Conservation (phyloP, 2,797 vertebrate genomes). For the Rhynchotus rufescens region DNA sequence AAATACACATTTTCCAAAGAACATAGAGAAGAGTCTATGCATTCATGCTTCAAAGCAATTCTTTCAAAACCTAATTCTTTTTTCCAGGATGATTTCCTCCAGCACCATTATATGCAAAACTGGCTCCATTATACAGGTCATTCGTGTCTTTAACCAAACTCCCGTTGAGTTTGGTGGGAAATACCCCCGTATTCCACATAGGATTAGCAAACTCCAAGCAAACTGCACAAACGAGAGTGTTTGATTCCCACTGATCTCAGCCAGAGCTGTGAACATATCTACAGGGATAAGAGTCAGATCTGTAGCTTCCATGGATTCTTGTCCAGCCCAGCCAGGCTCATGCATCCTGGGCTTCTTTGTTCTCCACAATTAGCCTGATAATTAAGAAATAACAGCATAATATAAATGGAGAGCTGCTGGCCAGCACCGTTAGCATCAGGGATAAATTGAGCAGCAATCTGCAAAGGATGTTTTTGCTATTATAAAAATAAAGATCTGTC, state of each 20-base stretch:
- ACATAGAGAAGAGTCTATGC: neutral
- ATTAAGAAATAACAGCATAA: slow-evolving; percentile 78
- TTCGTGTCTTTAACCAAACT: slow-evolving; percentile 18
- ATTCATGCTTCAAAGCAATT: neutral
- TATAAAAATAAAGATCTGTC: slow-evolving; percentile 84
- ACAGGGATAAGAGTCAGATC: neutral
- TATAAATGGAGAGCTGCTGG: slow-evolving; percentile 71
- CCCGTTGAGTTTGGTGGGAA: neutral
- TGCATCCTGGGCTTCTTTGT: slow-evolving; percentile 18
- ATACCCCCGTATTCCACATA: neutral
- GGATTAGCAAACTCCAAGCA: neutral
- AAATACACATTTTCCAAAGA: neutral
- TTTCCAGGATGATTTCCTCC: neutral
- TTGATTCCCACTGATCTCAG: slow-evolving; percentile 13
- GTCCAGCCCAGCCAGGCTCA: slow-evolving; percentile 52
- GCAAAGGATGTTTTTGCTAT: slow-evolving; percentile 81
- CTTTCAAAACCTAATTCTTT: neutral
- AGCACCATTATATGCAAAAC: slow-evolving; percentile 20
- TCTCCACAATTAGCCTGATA: slow-evolving; percentile 75
- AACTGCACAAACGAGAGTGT: neutral
- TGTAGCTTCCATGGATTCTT: slow-evolving; percentile 15
- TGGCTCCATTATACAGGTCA: neutral
- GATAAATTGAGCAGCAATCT: slow-evolving; percentile 79
- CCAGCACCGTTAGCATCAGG: slow-evolving; percentile 60
- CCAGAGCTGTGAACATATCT: neutral